Percentiles rank a stretch among this genome's conserved stretches.
phyloP scores from a whole-genome alignment of 2,797 vertebrate species.

The Pipistrellus pygmaeus region DNA sequence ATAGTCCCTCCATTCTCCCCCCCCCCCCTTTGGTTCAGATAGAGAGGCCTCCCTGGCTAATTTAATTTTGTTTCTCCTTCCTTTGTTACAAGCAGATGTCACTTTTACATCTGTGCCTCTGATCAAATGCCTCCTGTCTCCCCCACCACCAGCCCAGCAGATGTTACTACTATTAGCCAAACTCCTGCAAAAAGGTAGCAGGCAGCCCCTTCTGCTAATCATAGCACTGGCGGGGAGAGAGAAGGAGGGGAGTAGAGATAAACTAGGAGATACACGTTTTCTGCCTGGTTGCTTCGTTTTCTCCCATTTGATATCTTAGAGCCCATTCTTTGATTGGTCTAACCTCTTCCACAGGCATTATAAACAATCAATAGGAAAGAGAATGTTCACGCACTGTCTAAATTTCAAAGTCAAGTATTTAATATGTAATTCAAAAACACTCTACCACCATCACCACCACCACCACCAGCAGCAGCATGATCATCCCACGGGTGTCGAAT shows the following conservation, averaged over 20 bases:
- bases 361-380: not conserved
- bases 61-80: constrained; percentile 92
- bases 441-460: not conserved
- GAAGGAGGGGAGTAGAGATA: not conserved
- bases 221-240: not conserved
- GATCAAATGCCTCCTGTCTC: constrained; percentile 88
- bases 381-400: not conserved
- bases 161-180: constrained; percentile 86
- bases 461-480: not conserved
- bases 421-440: not conserved
- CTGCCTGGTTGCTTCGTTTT: not conserved
- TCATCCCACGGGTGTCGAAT: not conserved
- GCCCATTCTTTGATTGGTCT: not conserved
- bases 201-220: constrained; percentile 83
- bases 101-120: constrained; percentile 95
- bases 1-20: not conserved
- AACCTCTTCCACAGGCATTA: not conserved
- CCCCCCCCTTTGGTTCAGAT: constrained; percentile 41
- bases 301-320: not conserved
- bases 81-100: constrained; percentile 95
- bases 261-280: not conserved
- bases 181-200: constrained; percentile 73
- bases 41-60: constrained; percentile 91
- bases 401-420: not conserved
- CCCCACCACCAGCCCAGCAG: constrained; percentile 86